Evolutionary conservation across 2,888 invertebrate species (phyloP), one percentile per base, ranked within the genome.

Genomic region (Acleris cristana): DNA sequence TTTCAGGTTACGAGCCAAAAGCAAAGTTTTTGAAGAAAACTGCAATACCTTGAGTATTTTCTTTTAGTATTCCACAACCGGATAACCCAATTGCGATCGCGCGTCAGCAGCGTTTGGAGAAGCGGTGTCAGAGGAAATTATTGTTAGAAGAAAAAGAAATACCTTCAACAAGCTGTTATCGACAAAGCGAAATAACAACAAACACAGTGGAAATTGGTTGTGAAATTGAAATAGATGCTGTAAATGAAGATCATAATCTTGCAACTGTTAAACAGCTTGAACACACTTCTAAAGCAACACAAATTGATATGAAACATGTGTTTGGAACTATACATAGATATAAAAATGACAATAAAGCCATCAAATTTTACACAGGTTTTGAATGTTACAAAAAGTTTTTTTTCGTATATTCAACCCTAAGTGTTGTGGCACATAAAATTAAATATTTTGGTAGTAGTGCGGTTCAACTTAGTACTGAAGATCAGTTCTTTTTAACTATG

Each of bases 21-120:
- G 57, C 58, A 2, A 65, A 18, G 14, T 65, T 65, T 21, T 40
- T 64, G 14, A 59, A 54, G 21, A 65, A 59, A 59, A 45, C 53
- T 34, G 53, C 54, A 45, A 59, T 65, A 30, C 65, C 65, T 10
- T 58, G n/a, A n/a, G 18, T 65, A 30, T 59, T 65, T 23, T 53
- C 16, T 30, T 65, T 63, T 21, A 56, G 10, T n/a, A 23, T 12
- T 2, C n/a, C n/a, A 1, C 55, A 16, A n/a, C n/a, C 8, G n/a
- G 55, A 55, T 10, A 63, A 45, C 14, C 21, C 63, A 55, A 30
- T 18, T 19, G 53, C 59, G 14, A 16, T 34, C 14, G 58, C 3
- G 23, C 57, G 57, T 58, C 58, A 64, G 52, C 53, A 64, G 53
- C 65, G 21, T 10, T 19, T 34, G 45, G 58, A 65, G 10, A 53